phyloP scores from a whole-genome alignment of 35 echinoderm and acorn worm species.

The Lytechinus variegatus region DNA sequence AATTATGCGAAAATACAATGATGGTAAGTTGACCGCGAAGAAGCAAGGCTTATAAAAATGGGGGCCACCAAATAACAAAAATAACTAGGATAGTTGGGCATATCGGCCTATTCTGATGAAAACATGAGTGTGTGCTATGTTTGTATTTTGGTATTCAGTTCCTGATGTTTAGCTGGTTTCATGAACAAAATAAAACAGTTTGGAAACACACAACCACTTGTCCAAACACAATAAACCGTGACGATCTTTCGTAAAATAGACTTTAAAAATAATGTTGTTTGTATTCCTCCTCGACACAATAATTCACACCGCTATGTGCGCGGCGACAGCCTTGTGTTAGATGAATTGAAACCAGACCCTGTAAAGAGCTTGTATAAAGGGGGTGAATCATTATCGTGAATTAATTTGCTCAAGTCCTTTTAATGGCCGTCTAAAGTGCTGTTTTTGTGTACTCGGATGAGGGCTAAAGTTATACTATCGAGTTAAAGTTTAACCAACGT shows the following conservation, averaged over 20 bases:
- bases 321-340: not conserved
- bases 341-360: not conserved
- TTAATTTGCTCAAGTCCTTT: slow-evolving; percentile 5
- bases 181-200: not conserved
- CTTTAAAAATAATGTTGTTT: not conserved
- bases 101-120: not conserved
- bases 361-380: not conserved
- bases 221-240: not conserved
- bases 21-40: too few species aligned
- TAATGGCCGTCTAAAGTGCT: slow-evolving; percentile 9
- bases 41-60: too few species aligned
- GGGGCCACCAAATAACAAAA: too few species aligned
- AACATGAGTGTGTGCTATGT: not conserved
- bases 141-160: not conserved
- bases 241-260: not conserved
- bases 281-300: not conserved
- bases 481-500: slow-evolving; percentile 13
- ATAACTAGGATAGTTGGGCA: too few species aligned
- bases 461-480: not conserved
- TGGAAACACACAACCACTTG: not conserved
- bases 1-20: too few species aligned
- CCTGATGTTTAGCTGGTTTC: not conserved
- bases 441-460: not conserved
- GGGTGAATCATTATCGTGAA: slow-evolving; percentile 18
- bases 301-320: not conserved